A percentile compares a stretch with the other conserved stretches of the same genome.
Evolutionary conservation across 2,113 vertebrate species (phyloP).

Genomic region (Hiodon alosoides): DNA sequence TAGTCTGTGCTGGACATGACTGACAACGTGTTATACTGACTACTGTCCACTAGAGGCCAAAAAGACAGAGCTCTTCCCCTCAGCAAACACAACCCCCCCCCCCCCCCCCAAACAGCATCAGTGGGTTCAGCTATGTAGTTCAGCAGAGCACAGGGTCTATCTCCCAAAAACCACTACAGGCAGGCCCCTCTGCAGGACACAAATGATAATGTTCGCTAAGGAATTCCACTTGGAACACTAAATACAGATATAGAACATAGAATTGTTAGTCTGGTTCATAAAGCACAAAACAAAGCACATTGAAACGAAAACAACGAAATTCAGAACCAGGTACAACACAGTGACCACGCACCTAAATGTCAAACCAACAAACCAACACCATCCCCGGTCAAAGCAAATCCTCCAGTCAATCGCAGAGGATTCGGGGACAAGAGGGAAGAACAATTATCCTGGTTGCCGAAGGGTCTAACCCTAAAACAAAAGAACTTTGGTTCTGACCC

Average conservation of each 20-base stretch:
- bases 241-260: background rate
- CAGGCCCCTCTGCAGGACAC: background rate
- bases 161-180: background rate
- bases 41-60: background rate
- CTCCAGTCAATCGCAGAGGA: background rate
- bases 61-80: background rate
- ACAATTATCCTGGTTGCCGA: slow-evolving; percentile 37
- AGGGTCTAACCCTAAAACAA: slow-evolving; percentile 50
- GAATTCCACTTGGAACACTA: background rate
- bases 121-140: background rate
- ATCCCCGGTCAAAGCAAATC: background rate
- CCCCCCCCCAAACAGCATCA: background rate
- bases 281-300: background rate
- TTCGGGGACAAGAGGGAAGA: background rate
- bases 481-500: slow-evolving; percentile 56
- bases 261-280: background rate
- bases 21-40: background rate
- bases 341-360: background rate
- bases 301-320: background rate
- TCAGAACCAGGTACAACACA: background rate
- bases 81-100: background rate
- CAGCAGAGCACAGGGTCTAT: background rate
- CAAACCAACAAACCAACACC: background rate
- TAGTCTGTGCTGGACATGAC: no score
- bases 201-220: no score